Conservation (phyloP, 2,113 vertebrate genomes). For the Rhynchopsitta pachyrhyncha region DNA sequence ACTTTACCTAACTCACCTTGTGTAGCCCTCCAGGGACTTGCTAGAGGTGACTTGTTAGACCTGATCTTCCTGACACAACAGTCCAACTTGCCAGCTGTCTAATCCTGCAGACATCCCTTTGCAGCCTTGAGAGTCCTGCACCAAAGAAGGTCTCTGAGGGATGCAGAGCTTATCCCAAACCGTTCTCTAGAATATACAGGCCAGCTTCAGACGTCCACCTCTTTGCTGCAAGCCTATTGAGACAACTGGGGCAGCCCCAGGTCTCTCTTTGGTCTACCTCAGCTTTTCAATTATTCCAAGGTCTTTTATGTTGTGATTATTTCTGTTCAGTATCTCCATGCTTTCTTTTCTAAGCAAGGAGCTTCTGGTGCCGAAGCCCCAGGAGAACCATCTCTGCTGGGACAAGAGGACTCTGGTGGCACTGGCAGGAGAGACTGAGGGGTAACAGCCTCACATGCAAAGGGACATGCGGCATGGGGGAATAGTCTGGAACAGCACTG, state of each 20-base stretch:
- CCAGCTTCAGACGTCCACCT: not conserved
- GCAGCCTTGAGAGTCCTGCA: not conserved
- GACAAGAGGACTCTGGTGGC: not conserved
- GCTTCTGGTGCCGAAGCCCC: not conserved
- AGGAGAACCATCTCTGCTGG: not conserved
- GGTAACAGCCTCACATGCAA: not conserved
- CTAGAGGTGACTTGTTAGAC: not conserved
- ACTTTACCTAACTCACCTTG: not conserved
- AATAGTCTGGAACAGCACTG: not conserved
- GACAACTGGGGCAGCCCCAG: not conserved
- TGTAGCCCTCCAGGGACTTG: not conserved
- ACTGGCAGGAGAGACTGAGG: not conserved
- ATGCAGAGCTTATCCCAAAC: not conserved
- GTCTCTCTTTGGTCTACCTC: slow-evolving; percentile 36
- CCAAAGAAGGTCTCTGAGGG: not conserved
- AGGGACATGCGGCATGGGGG: not conserved
- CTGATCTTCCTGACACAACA: not conserved
- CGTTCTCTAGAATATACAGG: not conserved
- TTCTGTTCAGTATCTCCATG: not conserved
- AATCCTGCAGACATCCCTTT: not conserved
- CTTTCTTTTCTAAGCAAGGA: not conserved
- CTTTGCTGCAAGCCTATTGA: not conserved
- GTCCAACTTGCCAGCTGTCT: not conserved
- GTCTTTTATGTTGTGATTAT: not conserved
- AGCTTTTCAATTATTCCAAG: not conserved